Base-by-base conservation (phyloP, 2,113 vertebrate species). In the Emydocephalus ijimae region DNA sequence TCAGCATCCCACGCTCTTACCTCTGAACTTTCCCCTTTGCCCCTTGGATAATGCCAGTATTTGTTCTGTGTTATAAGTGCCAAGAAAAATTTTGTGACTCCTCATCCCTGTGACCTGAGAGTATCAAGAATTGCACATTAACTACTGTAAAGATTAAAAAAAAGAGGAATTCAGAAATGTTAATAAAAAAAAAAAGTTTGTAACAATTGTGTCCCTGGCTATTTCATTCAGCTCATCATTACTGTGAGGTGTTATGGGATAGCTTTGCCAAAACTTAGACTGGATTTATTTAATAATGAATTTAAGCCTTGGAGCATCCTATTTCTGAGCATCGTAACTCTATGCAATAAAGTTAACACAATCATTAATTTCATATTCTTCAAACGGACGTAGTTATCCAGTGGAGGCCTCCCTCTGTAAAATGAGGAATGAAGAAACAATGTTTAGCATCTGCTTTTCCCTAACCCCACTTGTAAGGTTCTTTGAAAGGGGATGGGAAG, bases 81-180 rank as follows among this genome's bases (percentile, higher is more conserved):
- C 98, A 98, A 98, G 97, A 96, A 97, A 97, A 98, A 97, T 97
- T 97, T 97, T 97, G 98, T 98, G 98, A 98, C 95, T 94, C 88
- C 93, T 64, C 94, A 93, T 97, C 96, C 98, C 98, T 98, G 95
- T 97, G 97, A 98, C 98, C 98, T 97, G 96, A 97, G 95, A 96
- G 97, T 97, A 97, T 98, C 97, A 97, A 98, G 97, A 97, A 98
- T 98, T 98, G 98, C 98, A 98, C 98, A 98, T 98, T 97, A 98
- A 98, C 98, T 98, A 98, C 98, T 98, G 98, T 98, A 98, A 97
- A 98, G 97, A 94, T 90, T 90, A 92, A 94, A 54, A 88, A 97
- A 97, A 94, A 97, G 96, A 94, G 96, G 96, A 96, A 97, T 97
- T 97, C 97, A 97, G 97, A 98, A 97, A 97, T 97, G 96, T 98